Base-by-base conservation (phyloP, 2,797 vertebrate genomes). In the Scomberomorus guttatus region DNA sequence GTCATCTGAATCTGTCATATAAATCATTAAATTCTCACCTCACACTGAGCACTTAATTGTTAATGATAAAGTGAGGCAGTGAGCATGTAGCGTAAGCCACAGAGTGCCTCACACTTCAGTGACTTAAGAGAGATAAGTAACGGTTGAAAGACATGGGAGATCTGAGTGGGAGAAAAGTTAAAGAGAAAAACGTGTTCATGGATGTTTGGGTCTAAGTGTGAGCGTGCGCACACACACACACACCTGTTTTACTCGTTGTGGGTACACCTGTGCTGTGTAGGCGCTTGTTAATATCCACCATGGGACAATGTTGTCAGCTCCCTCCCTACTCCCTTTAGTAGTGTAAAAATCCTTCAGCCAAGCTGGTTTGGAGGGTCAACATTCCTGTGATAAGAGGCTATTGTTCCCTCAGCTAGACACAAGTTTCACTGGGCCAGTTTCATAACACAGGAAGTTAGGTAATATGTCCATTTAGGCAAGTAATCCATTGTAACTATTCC, bases 371-470 rank as follows among this genome's bases (percentile, higher is more conserved):
- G 56, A 85, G 86, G 88, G 80, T 81, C 88, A 64, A 73, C 91
- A 92, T 92, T 93, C 90, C 89, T 82, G 67, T 24, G 50, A 82
- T 92, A 89, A 89, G 81, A 82, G 71, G 66, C 84, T 78, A 84
- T 92, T 92, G 89, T 92, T 86, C 75, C 68, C 87, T 71, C 74
- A 57, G 71, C 56, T 79, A 52, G 50, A 63, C 46, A 51, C 37
- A 51, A 76, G 81, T 86, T 90, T 80, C 78, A 64, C 79, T 81
- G 50, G 54, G 37, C 50, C 58, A 2, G 79, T 91, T 94, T 80
- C 86, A 79, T 80, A 93, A 92, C 85, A 74, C 79, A 72, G 85
- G 82, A 92, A 80, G 92, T 92, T 92, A 72, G 79, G 87, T 68
- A 90, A 94, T 24, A 50, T 12, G 75, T 84, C 81, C 77, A 75